Conservation (phyloP, 2,888 invertebrate genomes). For the Salticus scenicus region DNA sequence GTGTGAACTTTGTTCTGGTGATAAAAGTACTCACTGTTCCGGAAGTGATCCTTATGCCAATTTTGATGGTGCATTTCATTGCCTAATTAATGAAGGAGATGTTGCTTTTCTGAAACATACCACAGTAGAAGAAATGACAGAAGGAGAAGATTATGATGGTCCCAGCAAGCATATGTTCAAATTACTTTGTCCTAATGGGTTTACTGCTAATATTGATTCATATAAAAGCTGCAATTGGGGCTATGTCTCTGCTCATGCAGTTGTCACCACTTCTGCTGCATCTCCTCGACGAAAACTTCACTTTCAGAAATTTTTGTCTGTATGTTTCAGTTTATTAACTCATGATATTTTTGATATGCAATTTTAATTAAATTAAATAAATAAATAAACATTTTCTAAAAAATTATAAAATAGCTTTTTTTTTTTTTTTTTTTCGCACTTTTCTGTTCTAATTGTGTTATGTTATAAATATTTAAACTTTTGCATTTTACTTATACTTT, state of each 20-base stretch:
- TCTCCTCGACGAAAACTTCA: conserved; percentile 78
- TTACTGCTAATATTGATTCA: conserved; percentile 80
- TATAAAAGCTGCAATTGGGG: conserved; percentile 91
- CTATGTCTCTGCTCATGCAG: conserved; percentile 86
- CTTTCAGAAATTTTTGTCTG: conserved; percentile 77
- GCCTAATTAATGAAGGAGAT: conserved; percentile 91
- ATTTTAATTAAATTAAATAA: no score
- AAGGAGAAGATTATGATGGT: conserved; percentile 33
- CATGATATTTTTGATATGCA: no score
- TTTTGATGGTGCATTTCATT: conserved; percentile 92
- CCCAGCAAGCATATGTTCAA: conserved; percentile 77
- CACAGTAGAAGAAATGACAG: conserved; percentile 83
- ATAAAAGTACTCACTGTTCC: conserved; percentile 83
- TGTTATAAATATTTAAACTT: no score
- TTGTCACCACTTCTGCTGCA: conserved; percentile 90
- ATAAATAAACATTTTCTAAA: no score
- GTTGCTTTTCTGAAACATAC: conserved; percentile 93
- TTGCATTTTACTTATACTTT: no score
- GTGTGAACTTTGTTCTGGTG: conserved; percentile 89
- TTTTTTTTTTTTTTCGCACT: no score
- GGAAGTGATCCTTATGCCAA: conserved; percentile 92
- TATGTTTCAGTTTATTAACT: conserved; percentile 52
- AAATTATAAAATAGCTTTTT: no score
- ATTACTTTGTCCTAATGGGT: conserved; percentile 87
- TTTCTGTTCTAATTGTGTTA: no score